A percentile compares a stretch with the other conserved stretches of the same genome.
Evolutionary conservation across 1,140 invertebrate genomes (phyloP).

Genomic region (Stegodyphus mimosarum): DNA sequence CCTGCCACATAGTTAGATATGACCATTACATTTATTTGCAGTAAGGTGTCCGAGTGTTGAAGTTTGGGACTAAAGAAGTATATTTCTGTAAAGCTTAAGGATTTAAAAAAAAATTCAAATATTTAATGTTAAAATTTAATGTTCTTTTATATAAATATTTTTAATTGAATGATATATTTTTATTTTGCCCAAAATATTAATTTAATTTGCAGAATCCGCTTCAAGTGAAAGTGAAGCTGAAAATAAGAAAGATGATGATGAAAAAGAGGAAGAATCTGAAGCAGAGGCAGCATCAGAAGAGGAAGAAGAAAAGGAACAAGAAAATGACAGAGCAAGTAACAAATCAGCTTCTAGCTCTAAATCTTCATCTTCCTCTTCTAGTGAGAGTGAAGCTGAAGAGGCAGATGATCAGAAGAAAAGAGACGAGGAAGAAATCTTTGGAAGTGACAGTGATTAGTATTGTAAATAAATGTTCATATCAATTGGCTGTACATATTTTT

Average conservation of each 20-base stretch:
- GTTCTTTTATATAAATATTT: background rate
- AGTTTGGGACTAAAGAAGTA: too few species aligned
- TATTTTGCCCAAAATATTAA: background rate
- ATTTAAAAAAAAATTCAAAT: too few species aligned
- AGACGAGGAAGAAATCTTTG: conserved; percentile 70
- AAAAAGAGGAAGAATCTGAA: conserved; percentile 61
- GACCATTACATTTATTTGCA: too few species aligned
- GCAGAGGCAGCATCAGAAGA: conserved; percentile 55
- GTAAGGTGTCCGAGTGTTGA: too few species aligned
- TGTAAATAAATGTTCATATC: background rate
- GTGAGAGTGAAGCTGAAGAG: conserved; percentile 62
- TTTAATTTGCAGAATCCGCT: conserved; percentile 63
- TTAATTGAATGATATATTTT: conserved; percentile 61
- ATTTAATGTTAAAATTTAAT: background rate
- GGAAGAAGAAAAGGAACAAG: conserved; percentile 58
- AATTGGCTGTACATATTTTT: background rate
- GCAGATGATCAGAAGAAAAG: conserved; percentile 64
- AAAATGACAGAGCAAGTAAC: conserved; percentile 62
- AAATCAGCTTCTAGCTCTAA: conserved; percentile 45
- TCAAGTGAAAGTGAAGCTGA: conserved; percentile 36
- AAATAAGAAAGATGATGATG: conserved; percentile 67
- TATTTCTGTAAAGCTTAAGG: too few species aligned
- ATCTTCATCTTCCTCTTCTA: conserved; percentile 61
- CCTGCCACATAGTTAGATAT: too few species aligned
- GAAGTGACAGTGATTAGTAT: conserved; percentile 65